Conservation (phyloP, 2,113 vertebrate species). For the Narcine bancroftii region DNA sequence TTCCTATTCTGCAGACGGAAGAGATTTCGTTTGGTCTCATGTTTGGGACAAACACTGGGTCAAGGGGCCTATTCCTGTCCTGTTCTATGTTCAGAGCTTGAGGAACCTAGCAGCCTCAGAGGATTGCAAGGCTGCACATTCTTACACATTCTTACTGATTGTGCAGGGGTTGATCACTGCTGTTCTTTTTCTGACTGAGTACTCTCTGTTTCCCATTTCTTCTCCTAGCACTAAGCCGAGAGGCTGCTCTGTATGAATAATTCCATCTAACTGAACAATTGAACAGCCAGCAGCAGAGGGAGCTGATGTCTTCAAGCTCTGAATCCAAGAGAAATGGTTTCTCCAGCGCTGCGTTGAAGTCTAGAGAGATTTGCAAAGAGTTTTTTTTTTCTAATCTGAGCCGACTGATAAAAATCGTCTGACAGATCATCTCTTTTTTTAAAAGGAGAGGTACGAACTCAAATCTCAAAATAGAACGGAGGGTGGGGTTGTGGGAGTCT, state of each 20-base stretch:
- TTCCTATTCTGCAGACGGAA: too few relatives aligned
- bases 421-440: background rate
- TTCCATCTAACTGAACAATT: background rate
- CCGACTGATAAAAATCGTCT: background rate
- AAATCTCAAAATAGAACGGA: background rate
- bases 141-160: background rate
- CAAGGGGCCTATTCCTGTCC: too few relatives aligned
- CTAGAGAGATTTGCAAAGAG: background rate
- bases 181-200: too few relatives aligned
- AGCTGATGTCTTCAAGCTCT: constrained; percentile 4
- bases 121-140: background rate
- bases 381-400: constrained; percentile 8
- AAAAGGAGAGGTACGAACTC: background rate
- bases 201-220: too few relatives aligned
- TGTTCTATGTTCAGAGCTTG: background rate
- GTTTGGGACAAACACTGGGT: too few relatives aligned
- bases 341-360: background rate
- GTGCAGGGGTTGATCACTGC: too few relatives aligned
- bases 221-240: background rate
- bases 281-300: background rate
- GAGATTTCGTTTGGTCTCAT: too few relatives aligned
- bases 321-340: background rate
- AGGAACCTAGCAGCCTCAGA: background rate
- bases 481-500: background rate
- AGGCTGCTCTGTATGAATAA: background rate